Base-by-base conservation (phyloP, 2,888 invertebrate species). In the Meandrusa payeni region DNA sequence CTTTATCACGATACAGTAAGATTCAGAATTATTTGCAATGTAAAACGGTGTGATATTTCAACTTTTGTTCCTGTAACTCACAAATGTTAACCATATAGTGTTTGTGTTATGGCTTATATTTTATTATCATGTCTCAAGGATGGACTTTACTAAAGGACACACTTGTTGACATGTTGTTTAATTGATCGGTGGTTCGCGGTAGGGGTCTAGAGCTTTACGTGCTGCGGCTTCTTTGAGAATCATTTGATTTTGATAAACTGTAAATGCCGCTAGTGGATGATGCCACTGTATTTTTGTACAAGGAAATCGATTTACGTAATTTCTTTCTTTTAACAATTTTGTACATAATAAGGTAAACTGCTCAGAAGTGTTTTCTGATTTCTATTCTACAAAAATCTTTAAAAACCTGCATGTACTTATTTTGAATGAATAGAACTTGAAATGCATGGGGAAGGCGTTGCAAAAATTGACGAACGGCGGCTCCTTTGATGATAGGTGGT, bases 91-190 rank as follows among this genome's bases (percentile, higher is more conserved):
- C 73, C 66, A 55, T 82, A 73, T 58, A 49, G 51, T 65, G 63
- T 73, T 76, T 70, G 62, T 49, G 62, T 69, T 82, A 86, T 53
- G 78, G 81, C 75, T 67, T 68, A 69, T 52, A 73, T 79, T 80
- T 39, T 66, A 62, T 59, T 67, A 68, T 54, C 47, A 48, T 50
- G 45, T 46, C 46, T 52, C 47, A 54, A 36, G 31, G 41, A 60
- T 69, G 70, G 74, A 72, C 65, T 64, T 67, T 81, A 77, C 77
- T 74, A 76, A 82, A 79, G 77, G 80, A 83, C 85, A 79, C 70
- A 87, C 83, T 86, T 86, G 87, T 87, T 87, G 87, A 87, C 86
- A 87, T 83, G 85, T 85, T 85, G 77, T 86, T 85, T 87, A 86
- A 87, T 87, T 87, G 87, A 87, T 86, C 76, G 85, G 85, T 79